Percentiles rank a stretch among this genome's conserved stretches.
phyloP scores from a whole-genome alignment of 2,797 vertebrate species.

The Diplodus sargus region DNA sequence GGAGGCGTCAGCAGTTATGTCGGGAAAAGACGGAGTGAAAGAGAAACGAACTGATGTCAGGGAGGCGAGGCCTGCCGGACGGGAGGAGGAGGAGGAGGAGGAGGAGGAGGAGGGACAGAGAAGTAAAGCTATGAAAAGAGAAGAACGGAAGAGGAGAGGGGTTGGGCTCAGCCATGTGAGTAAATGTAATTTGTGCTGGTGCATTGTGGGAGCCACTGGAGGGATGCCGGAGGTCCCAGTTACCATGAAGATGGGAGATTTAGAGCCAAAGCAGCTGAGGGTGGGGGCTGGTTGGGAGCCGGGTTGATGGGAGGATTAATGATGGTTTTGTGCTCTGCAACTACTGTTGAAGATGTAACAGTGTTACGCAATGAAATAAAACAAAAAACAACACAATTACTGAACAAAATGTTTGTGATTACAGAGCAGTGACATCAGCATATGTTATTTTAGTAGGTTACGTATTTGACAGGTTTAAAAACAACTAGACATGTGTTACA shows the following conservation, averaged over 20 bases:
- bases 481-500: too few species aligned
- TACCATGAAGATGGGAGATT: constrained; percentile 52
- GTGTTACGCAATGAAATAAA: too few species aligned
- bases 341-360: too few species aligned
- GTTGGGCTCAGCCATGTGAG: constrained; percentile 53
- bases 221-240: constrained; percentile 61
- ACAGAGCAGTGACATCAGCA: too few species aligned
- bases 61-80: constrained; percentile 23
- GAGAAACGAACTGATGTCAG: constrained; percentile 44
- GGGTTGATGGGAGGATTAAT: constrained; percentile 4
- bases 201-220: constrained; percentile 69
- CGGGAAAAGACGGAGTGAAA: constrained; percentile 34
- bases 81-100: background rate
- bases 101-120: background rate
- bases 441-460: too few species aligned
- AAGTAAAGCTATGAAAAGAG: constrained; percentile 30
- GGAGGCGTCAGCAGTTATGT: constrained; percentile 46
- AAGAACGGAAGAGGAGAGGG: background rate
- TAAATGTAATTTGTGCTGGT: constrained; percentile 72
- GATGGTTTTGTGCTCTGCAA: too few species aligned
- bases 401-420: too few species aligned
- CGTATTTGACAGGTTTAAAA: too few species aligned
- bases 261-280: constrained; percentile 35
- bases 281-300: constrained; percentile 14
- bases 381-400: too few species aligned